Conservation (phyloP, 2,888 invertebrate genomes). For the Malachius bipustulatus region DNA sequence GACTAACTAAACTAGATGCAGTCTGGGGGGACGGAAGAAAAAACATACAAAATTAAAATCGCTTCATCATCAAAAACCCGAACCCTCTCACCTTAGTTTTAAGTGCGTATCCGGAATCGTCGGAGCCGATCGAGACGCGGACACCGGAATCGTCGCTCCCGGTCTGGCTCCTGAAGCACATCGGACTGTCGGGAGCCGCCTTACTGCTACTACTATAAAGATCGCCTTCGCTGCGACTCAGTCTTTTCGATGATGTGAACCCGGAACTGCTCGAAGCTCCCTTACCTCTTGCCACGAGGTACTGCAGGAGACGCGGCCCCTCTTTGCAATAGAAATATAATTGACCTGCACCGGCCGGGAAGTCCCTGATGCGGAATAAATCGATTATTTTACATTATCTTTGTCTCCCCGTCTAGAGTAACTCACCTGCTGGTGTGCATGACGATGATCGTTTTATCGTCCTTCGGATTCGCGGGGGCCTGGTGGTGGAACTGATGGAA, state of each 20-base stretch:
- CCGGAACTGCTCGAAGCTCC: constrained; percentile 26
- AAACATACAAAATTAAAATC: not conserved
- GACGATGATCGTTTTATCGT: constrained; percentile 47
- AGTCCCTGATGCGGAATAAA: constrained; percentile 33
- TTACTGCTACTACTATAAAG: constrained; percentile 26
- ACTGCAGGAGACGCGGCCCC: constrained; percentile 37
- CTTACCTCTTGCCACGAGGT: constrained; percentile 38
- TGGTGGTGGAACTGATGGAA: constrained; percentile 45
- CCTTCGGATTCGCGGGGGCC: constrained; percentile 38
- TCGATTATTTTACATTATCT: not conserved
- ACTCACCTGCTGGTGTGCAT: constrained; percentile 49
- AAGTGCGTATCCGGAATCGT: constrained; percentile 28
- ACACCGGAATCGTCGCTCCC: constrained; percentile 35
- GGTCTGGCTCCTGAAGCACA: constrained; percentile 29
- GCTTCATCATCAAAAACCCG: no score
- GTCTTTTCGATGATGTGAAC: constrained; percentile 26
- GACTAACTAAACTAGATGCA: constrained; percentile 31
- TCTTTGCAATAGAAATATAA: constrained; percentile 40
- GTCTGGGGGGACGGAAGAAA: constrained; percentile 25
- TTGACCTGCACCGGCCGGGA: constrained; percentile 42
- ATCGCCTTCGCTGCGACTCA: constrained; percentile 43
- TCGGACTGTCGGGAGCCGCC: constrained; percentile 26
- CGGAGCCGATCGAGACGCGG: constrained; percentile 31
- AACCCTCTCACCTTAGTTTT: constrained; percentile 29
- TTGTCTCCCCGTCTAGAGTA: not conserved